These are phyloP conservation scores for Scytalopus superciliaris DNA, from an alignment of 2,113 vertebrate species.

Conservation along the genomic window DNA sequence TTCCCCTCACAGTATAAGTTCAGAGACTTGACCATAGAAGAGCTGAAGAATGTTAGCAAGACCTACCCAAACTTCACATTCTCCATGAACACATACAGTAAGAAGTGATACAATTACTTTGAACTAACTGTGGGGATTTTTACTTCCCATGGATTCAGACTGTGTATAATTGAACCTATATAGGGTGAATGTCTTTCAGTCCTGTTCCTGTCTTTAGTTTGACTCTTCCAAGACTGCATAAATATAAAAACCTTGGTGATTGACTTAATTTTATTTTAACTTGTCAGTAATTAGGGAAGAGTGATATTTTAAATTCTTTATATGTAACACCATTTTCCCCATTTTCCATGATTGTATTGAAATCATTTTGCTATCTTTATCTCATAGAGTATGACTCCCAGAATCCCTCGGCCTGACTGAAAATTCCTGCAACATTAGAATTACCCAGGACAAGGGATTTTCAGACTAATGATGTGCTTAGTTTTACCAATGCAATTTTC, in stretches of 20 bases:
- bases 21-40: conserved; percentile 80
- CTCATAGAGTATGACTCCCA: background rate
- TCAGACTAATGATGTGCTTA: background rate
- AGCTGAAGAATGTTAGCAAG: conserved; percentile 71
- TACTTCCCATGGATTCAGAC: background rate
- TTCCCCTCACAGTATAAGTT: conserved; percentile 75
- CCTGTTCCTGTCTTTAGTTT: background rate
- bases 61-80: conserved; percentile 75
- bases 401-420: background rate
- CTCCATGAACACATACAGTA: conserved; percentile 81
- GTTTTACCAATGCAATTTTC: background rate
- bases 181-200: background rate
- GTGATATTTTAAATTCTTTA: background rate
- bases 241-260: background rate
- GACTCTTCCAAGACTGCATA: background rate
- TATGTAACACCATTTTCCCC: background rate
- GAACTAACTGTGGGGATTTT: background rate
- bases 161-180: background rate
- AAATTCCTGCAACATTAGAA: background rate
- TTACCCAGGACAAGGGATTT: background rate
- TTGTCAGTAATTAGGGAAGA: background rate
- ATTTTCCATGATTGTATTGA: background rate
- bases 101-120: conserved; percentile 32
- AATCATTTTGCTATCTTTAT: background rate
- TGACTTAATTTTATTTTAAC: background rate